These are phyloP conservation scores for Drosophila paulistorum DNA, from an alignment of 1,140 invertebrate genomes.

Conservation along the genomic window DNA sequence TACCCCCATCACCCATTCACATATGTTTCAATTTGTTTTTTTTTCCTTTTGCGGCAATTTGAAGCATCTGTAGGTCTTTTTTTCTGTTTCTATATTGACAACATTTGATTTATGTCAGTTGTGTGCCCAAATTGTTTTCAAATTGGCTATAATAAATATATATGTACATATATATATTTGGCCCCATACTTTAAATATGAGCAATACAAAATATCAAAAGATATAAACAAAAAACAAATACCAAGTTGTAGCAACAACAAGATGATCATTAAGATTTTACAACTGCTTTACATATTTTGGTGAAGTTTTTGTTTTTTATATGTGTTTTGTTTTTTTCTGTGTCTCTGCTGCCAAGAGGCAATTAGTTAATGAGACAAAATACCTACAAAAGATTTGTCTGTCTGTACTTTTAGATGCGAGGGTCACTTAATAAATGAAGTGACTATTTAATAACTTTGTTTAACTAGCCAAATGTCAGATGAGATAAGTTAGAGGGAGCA, in stretches of 20 bases:
- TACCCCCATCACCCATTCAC: background rate
- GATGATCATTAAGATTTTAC: conserved; percentile 13
- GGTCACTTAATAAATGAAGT: background rate
- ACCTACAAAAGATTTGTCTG: conserved; percentile 32
- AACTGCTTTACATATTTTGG: conserved; percentile 19
- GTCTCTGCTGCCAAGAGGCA: conserved; percentile 39
- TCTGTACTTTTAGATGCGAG: conserved; percentile 9
- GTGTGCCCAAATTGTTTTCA: conserved; percentile 72
- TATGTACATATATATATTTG: conserved; percentile 24
- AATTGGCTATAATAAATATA: conserved; percentile 52
- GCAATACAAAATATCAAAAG: conserved; percentile 25
- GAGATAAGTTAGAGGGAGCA: too few relatives aligned
- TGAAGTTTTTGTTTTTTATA: background rate
- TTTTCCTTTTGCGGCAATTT: conserved; percentile 56
- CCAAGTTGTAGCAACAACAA: conserved; percentile 16
- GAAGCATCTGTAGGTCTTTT: conserved; percentile 61
- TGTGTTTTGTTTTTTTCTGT: background rate
- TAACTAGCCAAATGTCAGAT: too few relatives aligned
- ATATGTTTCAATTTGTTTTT: conserved; percentile 22
- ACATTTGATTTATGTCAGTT: conserved; percentile 71
- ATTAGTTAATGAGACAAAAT: conserved; percentile 72
- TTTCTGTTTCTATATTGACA: background rate
- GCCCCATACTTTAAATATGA: conserved; percentile 34
- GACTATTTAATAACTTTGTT: too few relatives aligned
- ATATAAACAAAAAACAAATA: conserved; percentile 9